Evolutionary conservation across 30 jellyfish, hydroid and myxozoan species (phyloP), one percentile per base, ranked within the genome.

Genomic region (Nemopilema nomurai): DNA sequence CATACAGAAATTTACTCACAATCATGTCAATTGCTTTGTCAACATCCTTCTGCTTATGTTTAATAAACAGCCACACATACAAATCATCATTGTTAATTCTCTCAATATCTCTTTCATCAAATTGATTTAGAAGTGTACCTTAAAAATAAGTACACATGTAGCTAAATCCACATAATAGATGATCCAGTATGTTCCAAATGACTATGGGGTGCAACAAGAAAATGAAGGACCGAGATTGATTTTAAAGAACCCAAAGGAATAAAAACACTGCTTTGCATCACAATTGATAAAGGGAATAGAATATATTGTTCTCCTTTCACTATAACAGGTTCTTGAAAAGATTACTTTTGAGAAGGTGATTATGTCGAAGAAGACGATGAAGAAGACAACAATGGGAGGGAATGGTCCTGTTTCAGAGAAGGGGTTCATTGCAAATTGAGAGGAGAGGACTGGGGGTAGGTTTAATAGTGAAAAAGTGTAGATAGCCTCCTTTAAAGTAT

Each of bases 1-100:
- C 17, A 8, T 13, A 28, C 18, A 70, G 28, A 21, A 28, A n/a
- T 26, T n/a, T 52, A 69, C 93, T 84, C 77, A 93, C 98, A 32
- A 93, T 89, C 98, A 93, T 93, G 28, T 88, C 98, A 27, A 88
- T 73, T 16, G 98, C 98, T 88, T 93, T 89, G 62, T 93, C 98
- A 68, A 93, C 79, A 79, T 93, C 98, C 64, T 71, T 76, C 49
- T 93, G 90, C 73, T 93, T 88, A 89, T 93, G 98, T 33, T 74
- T 88, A 21, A 93, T 69, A 69, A 93, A 93, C 31, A 84, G 87
- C 98, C 97, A 89, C 13, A 93, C 98, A 84, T 82, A 88, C 50
- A 77, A 51, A 70, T 88, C 97, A 67, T 78, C 87, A 24, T 68
- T 73, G 67, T 84, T 95, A 23, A 93, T 80, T 41, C 89, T 70